Evolutionary conservation across 2,113 vertebrate genomes (phyloP).

Genomic region (Orycteropus afer): DNA sequence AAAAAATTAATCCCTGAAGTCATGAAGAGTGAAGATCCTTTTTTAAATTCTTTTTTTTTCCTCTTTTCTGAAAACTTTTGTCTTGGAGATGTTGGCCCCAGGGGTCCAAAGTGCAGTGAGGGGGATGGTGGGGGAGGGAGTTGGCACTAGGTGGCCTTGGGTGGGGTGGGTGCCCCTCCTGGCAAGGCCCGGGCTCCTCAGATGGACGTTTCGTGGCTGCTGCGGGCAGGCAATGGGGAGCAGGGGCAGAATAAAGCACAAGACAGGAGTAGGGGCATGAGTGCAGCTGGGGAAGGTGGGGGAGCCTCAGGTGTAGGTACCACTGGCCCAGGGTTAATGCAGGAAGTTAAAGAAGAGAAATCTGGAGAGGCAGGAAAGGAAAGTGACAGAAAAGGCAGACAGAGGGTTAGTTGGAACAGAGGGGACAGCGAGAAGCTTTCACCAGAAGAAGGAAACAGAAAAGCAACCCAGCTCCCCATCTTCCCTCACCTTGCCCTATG

Average conservation of each 20-base stretch:
- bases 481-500: background rate
- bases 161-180: slow-evolving; percentile 79
- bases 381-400: slow-evolving; percentile 83
- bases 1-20: slow-evolving; percentile 84
- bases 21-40: slow-evolving; percentile 80
- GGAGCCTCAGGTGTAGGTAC: slow-evolving; percentile 64
- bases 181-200: slow-evolving; percentile 83
- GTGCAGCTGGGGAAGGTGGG: slow-evolving; percentile 64
- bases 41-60: slow-evolving; percentile 60
- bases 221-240: slow-evolving; percentile 71
- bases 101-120: slow-evolving; percentile 81
- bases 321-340: slow-evolving; percentile 89
- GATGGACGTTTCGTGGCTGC: slow-evolving; percentile 84
- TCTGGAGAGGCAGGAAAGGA: slow-evolving; percentile 89
- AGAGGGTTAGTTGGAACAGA: slow-evolving; percentile 77
- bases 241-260: slow-evolving; percentile 79
- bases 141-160: slow-evolving; percentile 79
- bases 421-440: slow-evolving; percentile 65
- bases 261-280: slow-evolving; percentile 83
- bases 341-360: slow-evolving; percentile 95
- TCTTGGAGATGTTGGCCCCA: slow-evolving; percentile 82
- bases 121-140: slow-evolving; percentile 59
- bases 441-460: slow-evolving; percentile 75
- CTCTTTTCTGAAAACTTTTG: slow-evolving; percentile 79
- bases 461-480: slow-evolving; percentile 54